phyloP scores from a whole-genome alignment of 1,140 invertebrate species.

The Vollenhovia emeryi region DNA sequence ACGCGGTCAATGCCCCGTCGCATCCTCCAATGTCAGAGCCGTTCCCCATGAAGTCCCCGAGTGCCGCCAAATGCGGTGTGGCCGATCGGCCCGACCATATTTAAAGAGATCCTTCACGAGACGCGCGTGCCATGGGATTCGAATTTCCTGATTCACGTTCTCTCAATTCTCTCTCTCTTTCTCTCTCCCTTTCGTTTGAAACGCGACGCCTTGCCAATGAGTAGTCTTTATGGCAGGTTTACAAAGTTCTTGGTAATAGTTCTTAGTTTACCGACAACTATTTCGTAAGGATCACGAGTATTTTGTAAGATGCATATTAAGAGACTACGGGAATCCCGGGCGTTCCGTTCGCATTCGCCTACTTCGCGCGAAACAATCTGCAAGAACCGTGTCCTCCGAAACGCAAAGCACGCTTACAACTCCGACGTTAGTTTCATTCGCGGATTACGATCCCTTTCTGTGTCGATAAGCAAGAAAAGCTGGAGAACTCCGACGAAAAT shows the following conservation, averaged over 20 bases:
- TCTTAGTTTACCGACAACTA: neutral
- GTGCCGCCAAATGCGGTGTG: neutral
- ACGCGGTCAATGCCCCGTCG: neutral
- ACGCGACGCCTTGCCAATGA: neutral
- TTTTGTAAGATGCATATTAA: neutral
- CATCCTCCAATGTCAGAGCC: neutral
- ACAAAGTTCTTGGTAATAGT: no score
- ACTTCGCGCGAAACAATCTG: neutral
- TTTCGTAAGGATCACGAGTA: conserved; percentile 6
- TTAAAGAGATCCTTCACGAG: neutral
- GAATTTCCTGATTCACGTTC: neutral
- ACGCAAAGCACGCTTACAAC: neutral
- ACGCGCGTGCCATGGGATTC: neutral
- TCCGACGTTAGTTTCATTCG: neutral
- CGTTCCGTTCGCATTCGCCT: neutral
- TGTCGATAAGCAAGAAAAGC: no score
- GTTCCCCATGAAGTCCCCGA: neutral
- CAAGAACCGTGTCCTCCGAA: no score
- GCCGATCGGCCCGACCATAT: neutral
- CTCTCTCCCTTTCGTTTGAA: neutral
- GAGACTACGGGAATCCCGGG: neutral
- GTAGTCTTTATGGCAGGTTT: neutral
- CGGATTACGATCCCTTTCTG: neutral
- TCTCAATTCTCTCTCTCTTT: neutral
- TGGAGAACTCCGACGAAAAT: neutral